Percentiles rank a stretch among this genome's conserved stretches.
phyloP scores from a whole-genome alignment of 1,140 invertebrate genomes.

The Drosophila suzukii region DNA sequence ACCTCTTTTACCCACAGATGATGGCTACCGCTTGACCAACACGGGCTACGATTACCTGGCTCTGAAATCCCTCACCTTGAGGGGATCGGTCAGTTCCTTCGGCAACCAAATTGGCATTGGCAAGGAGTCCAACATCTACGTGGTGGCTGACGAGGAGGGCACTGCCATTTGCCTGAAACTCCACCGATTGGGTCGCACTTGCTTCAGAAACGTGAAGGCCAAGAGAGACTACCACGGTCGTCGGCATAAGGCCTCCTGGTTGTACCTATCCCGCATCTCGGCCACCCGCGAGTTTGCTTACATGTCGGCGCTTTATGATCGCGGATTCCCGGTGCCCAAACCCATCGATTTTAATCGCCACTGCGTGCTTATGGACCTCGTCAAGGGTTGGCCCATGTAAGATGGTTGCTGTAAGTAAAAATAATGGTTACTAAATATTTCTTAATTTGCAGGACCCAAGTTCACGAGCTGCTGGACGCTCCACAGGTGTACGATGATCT shows the following conservation, averaged over 20 bases:
- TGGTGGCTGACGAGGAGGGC: conserved; percentile 92
- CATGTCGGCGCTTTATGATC: conserved; percentile 96
- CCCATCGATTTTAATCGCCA: conserved; percentile 98
- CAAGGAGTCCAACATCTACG: conserved; percentile 98
- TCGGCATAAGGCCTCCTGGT: conserved; percentile 95
- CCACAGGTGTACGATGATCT: conserved; percentile 95
- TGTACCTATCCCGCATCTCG: conserved; percentile 98
- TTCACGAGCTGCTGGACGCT: conserved; percentile 91
- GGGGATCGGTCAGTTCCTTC: conserved; percentile 93
- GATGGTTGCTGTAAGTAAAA: conserved; percentile 47
- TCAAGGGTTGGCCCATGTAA: conserved; percentile 91
- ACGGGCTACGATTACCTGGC: conserved; percentile 99
- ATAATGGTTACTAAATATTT: background rate
- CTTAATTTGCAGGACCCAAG: conserved; percentile 89
- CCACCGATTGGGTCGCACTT: conserved; percentile 96
- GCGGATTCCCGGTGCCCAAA: conserved; percentile 97
- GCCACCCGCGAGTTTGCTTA: conserved; percentile 99
- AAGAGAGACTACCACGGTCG: conserved; percentile 99
- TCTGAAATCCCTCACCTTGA: conserved; percentile 93
- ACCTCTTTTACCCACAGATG: conserved; percentile 87
- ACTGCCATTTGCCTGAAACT: conserved; percentile 94
- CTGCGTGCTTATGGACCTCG: conserved; percentile 98
- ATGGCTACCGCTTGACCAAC: conserved; percentile 98
- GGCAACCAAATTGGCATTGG: conserved; percentile 99
- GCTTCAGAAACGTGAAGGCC: conserved; percentile 98